Conservation (phyloP, 2,888 invertebrate genomes). For the Norana najaformis region DNA sequence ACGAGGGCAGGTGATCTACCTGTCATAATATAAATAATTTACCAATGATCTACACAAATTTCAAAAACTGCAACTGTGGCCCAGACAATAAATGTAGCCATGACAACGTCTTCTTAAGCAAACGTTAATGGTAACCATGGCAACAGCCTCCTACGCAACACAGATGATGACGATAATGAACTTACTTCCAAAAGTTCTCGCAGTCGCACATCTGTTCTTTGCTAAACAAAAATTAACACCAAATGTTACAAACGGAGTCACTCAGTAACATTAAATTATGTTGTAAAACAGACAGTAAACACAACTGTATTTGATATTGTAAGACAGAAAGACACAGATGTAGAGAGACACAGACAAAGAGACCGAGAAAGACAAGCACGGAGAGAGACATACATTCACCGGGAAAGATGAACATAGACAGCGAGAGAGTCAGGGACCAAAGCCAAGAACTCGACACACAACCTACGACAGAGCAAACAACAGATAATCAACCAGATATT, state of each 20-base stretch:
- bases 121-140: slow-evolving; percentile 16
- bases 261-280: background rate
- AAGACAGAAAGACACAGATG: background rate
- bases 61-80: too few relatives aligned
- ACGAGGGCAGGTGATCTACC: too few relatives aligned
- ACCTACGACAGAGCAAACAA: too few relatives aligned
- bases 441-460: too few relatives aligned
- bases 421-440: background rate
- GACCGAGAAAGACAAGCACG: background rate
- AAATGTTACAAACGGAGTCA: background rate
- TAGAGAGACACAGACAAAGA: background rate
- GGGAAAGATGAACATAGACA: too few relatives aligned
- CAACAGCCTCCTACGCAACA: slow-evolving; percentile 10
- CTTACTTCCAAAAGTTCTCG: slow-evolving; percentile 72
- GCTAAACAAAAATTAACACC: slow-evolving; percentile 62
- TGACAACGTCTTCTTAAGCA: too few relatives aligned
- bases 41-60: too few relatives aligned
- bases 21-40: too few relatives aligned
- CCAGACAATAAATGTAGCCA: too few relatives aligned
- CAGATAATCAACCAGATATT: too few relatives aligned
- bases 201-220: slow-evolving; percentile 82
- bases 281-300: background rate
- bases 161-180: background rate
- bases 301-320: too few relatives aligned
- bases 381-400: background rate